Conservation (phyloP, 2,888 invertebrate species). For the Crematogaster levior region DNA sequence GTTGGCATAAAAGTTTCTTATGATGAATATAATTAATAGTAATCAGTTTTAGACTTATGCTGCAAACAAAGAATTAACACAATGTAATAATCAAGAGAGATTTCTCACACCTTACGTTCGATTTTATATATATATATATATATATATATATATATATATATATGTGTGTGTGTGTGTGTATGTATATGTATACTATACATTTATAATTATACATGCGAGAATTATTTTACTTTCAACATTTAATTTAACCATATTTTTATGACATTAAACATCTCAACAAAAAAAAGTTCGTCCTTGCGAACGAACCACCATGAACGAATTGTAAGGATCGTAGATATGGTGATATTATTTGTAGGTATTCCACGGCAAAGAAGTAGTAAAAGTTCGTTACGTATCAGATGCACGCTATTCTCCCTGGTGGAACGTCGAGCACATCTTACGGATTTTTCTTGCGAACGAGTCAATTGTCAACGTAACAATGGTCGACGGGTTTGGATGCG, state of each 20-base stretch:
- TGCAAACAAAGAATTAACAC: background rate
- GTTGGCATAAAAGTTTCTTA: background rate
- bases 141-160: no score
- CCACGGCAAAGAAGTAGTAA: background rate
- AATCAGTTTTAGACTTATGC: background rate
- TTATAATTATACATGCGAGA: background rate
- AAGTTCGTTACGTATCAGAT: background rate
- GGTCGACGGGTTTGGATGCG: background rate
- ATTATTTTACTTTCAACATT: background rate
- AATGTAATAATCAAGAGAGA: background rate
- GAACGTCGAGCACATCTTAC: constrained; percentile 38
- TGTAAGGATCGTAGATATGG: background rate
- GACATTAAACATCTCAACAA: background rate
- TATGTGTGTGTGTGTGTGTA: no score
- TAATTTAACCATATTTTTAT: background rate
- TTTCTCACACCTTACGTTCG: background rate
- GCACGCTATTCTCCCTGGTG: constrained; percentile 29
- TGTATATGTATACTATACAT: background rate
- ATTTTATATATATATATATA: no score
- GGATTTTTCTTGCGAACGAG: constrained; percentile 38
- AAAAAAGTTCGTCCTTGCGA: no score
- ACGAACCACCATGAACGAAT: background rate
- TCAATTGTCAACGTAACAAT: constrained; percentile 62
- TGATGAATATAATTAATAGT: background rate
- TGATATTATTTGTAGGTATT: background rate